Percentiles rank a stretch among this genome's conserved stretches.
Evolutionary conservation across 2,797 vertebrate species (phyloP).

Genomic region (Sebastes steindachneri): DNA sequence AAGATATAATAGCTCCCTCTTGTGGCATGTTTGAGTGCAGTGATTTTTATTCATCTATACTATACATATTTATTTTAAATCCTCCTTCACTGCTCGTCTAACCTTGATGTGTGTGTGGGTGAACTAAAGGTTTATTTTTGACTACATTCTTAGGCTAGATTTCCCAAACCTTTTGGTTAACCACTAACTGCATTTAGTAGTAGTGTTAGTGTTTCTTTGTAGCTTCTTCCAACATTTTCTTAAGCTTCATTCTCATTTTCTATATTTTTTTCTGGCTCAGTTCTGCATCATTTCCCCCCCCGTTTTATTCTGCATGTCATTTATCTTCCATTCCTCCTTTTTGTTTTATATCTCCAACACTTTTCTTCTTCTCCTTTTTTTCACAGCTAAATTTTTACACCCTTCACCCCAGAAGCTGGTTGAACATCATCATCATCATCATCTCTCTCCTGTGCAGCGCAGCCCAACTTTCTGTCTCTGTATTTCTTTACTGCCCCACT

Average conservation of each 20-base stretch:
- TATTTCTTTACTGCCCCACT: slow-evolving; percentile 64
- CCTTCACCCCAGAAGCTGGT: slow-evolving; percentile 83
- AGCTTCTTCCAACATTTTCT: background rate
- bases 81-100: background rate
- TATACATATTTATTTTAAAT: background rate
- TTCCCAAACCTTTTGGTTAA: background rate
- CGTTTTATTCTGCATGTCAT: slow-evolving; percentile 43
- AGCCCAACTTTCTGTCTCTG: slow-evolving; percentile 79
- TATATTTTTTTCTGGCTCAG: slow-evolving; percentile 24
- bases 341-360: slow-evolving; percentile 38
- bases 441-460: slow-evolving; percentile 83
- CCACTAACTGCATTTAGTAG: background rate
- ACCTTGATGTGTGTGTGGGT: background rate
- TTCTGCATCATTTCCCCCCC: background rate
- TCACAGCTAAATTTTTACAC: slow-evolving; percentile 93
- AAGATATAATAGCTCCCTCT: slow-evolving; percentile 52
- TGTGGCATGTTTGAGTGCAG: slow-evolving; percentile 59
- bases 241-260: background rate
- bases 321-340: slow-evolving; percentile 18
- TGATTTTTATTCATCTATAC: background rate
- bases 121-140: background rate
- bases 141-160: background rate
- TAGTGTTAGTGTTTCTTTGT: background rate
- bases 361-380: slow-evolving; percentile 42
- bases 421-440: slow-evolving; percentile 77